Evolutionary conservation across 2,113 vertebrate species (phyloP), one percentile per base, ranked within the genome.

Genomic region (Strigops habroptila): DNA sequence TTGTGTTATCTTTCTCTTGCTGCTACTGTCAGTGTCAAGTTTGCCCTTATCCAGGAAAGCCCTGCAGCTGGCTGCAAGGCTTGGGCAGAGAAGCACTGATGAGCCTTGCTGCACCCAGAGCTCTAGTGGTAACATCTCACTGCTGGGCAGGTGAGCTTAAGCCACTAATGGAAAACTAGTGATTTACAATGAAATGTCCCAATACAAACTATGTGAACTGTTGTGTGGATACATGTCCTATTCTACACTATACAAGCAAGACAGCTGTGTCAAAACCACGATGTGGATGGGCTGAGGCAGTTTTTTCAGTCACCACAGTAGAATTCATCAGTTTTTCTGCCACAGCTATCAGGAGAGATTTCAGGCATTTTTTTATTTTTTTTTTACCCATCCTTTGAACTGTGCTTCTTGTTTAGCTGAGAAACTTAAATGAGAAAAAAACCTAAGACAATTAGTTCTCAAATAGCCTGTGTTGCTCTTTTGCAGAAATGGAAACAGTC

Each of bases 51-150:
- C 10, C 7, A 35, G 24, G 24, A 28, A 22, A 41, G 8, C 21
- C 17, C 16, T 0, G 0, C 59, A 31, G 41, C 39, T 6, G 48
- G 28, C 9, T 7, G 7, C 57, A 75, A 22, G 43, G 43, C 14
- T 14, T 5, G 15, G 51, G 23, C 44, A 65, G 57, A 6, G 6
- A 33, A 43, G 51, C 24, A 17, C 31, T 3, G 10, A 9, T 5
- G 9, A 53, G 52, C n/a, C 39, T 23, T 10, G 64, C 57, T 62
- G 85, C 9, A 22, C 22, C 37, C 37, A 4, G 9, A 25, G 31
- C 69, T 27, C 62, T 9, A 3, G 11, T 0, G 17, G 41, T 4
- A 44, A 18, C 1, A 0, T 6, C 8, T 21, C 63, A 49, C 7
- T 2, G 2, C 1, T 9, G 7, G 41, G 18, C 53, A 63, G 37